Percentiles rank a stretch among this genome's conserved stretches.
These are phyloP conservation scores for Syngnathus acus DNA, from an alignment of 2,797 vertebrate genomes.

Conservation along the genomic window DNA sequence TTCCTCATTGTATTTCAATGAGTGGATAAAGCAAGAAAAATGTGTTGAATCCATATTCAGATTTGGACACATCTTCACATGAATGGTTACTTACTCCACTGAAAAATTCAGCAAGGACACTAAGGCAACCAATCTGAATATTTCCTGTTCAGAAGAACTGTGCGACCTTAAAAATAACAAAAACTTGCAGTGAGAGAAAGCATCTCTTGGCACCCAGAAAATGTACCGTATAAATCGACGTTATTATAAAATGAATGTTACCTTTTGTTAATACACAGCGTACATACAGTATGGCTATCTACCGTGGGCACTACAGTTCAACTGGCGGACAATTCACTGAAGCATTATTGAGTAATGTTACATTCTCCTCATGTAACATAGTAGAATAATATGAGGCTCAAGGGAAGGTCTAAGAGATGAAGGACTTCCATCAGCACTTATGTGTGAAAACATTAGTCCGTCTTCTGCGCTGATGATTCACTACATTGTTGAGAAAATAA, in stretches of 20 bases:
- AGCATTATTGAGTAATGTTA: slow-evolving; percentile 4
- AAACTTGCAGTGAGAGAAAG: too few relatives aligned
- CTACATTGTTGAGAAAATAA: slow-evolving; percentile 25
- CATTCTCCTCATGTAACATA: neutral
- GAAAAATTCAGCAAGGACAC: neutral
- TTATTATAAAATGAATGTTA: neutral
- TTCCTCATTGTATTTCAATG: too few relatives aligned
- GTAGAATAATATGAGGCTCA: neutral
- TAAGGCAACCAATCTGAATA: neutral
- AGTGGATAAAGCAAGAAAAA: neutral
- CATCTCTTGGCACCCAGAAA: too few relatives aligned
- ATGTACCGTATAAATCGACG: too few relatives aligned
- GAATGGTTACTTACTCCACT: neutral
- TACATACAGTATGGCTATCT: neutral
- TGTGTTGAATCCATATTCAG: neutral
- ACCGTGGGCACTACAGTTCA: neutral
- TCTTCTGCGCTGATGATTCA: slow-evolving; percentile 16
- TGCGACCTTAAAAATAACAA: neutral
- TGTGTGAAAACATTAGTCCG: slow-evolving; percentile 9
- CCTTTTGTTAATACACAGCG: neutral
- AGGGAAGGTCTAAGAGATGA: neutral
- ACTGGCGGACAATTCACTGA: neutral
- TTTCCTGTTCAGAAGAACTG: neutral
- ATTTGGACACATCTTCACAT: too few relatives aligned
- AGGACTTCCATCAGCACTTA: neutral